Evolutionary conservation across 2,113 vertebrate genomes (phyloP).

Genomic region (Thalassarche chlororhynchos): DNA sequence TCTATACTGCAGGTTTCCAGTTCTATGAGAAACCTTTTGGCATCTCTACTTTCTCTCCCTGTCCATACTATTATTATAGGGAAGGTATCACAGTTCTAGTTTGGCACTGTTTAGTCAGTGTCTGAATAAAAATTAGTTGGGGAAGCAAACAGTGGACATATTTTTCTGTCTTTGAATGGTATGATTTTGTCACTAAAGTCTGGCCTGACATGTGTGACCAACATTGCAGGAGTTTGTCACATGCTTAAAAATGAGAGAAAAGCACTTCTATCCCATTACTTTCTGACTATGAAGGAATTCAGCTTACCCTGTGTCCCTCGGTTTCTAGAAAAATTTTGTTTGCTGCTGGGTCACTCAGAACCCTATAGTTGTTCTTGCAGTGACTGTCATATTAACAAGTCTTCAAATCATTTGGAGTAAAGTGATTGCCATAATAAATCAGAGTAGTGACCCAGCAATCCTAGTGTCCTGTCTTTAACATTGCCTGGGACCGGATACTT

Average conservation of each 20-base stretch:
- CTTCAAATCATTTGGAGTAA: background rate
- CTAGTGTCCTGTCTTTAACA: background rate
- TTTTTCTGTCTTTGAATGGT: background rate
- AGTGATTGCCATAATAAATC: background rate
- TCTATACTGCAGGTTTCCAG: background rate
- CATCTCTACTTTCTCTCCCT: background rate
- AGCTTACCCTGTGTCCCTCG: background rate
- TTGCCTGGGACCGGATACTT: background rate
- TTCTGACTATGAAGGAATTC: background rate
- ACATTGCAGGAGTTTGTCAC: background rate
- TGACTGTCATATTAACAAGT: background rate
- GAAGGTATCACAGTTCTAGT: background rate
- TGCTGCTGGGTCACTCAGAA: background rate
- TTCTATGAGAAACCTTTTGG: background rate
- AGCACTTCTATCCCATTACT: background rate
- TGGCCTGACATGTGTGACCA: background rate
- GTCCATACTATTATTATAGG: background rate
- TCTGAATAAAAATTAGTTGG: background rate
- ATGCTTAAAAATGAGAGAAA: background rate
- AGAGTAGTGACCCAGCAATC: background rate
- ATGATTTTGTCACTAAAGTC: background rate
- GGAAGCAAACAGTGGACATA: background rate
- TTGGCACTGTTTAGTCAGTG: background rate
- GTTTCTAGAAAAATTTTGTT: background rate
- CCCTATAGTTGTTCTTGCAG: background rate